Evolutionary conservation across 2,888 invertebrate species (phyloP).

Genomic region (Cataglyphis altisquamis): DNA sequence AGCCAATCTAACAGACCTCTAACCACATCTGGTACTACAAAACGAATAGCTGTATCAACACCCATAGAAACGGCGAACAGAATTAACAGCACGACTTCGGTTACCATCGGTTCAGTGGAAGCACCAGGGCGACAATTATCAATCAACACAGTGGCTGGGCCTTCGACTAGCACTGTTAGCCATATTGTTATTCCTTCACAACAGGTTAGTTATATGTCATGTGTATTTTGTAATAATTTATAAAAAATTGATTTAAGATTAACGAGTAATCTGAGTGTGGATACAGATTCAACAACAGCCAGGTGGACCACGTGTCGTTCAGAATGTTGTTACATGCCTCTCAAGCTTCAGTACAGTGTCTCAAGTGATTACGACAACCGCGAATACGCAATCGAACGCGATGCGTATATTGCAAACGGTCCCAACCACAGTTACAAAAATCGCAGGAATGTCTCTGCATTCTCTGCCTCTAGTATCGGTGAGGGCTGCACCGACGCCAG

Average conservation of each 20-base stretch:
- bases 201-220: conserved; percentile 73
- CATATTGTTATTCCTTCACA: conserved; percentile 84
- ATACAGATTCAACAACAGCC: conserved; percentile 77
- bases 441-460: conserved; percentile 84
- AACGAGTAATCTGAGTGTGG: conserved; percentile 32
- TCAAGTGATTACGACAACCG: conserved; percentile 82
- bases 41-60: conserved; percentile 83
- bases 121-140: conserved; percentile 81
- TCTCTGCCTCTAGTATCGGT: conserved; percentile 81
- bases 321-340: conserved; percentile 83
- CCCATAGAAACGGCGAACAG: conserved; percentile 82
- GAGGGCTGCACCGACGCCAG: conserved; percentile 79
- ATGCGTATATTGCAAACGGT: conserved; percentile 81
- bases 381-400: conserved; percentile 78
- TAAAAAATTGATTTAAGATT: neutral
- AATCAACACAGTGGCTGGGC: conserved; percentile 79
- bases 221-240: neutral
- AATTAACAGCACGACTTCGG: conserved; percentile 80
- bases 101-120: conserved; percentile 77
- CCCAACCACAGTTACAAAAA: conserved; percentile 82
- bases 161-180: conserved; percentile 80
- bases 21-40: conserved; percentile 78
- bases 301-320: conserved; percentile 81
- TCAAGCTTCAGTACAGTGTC: conserved; percentile 82
- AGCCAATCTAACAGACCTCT: conserved; percentile 81